phyloP scores from a whole-genome alignment of 2,113 vertebrate species.

The Oplegnathus fasciatus region DNA sequence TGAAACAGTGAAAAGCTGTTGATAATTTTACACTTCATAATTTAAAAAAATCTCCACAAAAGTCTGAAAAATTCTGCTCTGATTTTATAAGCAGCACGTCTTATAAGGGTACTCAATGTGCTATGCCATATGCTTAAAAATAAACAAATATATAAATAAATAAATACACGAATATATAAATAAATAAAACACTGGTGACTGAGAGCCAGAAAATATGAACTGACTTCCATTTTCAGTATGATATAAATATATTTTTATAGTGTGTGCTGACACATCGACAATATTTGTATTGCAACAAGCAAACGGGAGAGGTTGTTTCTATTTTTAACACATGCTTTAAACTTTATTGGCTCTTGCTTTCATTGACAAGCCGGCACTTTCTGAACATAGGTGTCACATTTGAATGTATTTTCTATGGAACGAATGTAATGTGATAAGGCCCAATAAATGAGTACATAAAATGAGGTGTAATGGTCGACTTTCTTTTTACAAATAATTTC shows the following conservation, averaged over 20 bases:
- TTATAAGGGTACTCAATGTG: conserved; percentile 26
- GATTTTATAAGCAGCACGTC: conserved; percentile 47
- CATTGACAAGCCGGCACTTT: conserved; percentile 65
- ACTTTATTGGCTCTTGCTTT: conserved; percentile 70
- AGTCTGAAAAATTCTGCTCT: conserved; percentile 39
- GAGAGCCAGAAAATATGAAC: conserved; percentile 52
- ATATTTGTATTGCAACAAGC: conserved; percentile 74
- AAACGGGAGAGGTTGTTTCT: conserved; percentile 66
- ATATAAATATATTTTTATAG: conserved; percentile 84
- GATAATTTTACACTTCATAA: conserved; percentile 36
- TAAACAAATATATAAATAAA: conserved; percentile 31
- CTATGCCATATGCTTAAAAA: conserved; percentile 51
- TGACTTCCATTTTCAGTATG: conserved; percentile 75
- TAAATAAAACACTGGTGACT: conserved; percentile 20
- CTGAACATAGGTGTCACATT: conserved; percentile 65
- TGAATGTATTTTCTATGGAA: conserved; percentile 87
- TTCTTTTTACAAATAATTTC: conserved; percentile 5
- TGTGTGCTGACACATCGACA: conserved; percentile 55
- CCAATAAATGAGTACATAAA: conserved; percentile 77
- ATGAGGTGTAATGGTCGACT: not conserved
- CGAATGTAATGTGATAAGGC: conserved; percentile 81
- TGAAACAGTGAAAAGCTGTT: conserved; percentile 19
- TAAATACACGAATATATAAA: conserved; percentile 16
- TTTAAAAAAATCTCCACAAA: conserved; percentile 30
- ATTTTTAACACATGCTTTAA: conserved; percentile 82